A percentile compares a stretch with the other conserved stretches of the same genome.
These are phyloP conservation scores for Biston betularia DNA, from an alignment of 2,888 invertebrate genomes.

Conservation along the genomic window DNA sequence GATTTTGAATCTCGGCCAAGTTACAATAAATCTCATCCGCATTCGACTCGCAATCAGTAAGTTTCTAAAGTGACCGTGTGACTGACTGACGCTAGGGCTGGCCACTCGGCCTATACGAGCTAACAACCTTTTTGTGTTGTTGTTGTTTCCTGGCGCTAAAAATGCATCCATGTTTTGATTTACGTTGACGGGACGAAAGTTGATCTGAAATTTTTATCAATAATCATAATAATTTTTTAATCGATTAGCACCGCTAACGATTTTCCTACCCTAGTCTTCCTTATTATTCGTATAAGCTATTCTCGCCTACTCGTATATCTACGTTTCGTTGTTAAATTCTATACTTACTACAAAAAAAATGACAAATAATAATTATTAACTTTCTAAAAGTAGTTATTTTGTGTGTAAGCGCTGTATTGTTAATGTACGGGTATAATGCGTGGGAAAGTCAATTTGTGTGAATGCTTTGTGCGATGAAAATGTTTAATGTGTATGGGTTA, in stretches of 20 bases:
- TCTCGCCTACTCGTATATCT: slow-evolving; percentile 29
- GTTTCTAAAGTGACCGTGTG: no score
- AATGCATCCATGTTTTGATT: no score
- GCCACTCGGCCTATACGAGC: no score
- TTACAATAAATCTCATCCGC: no score
- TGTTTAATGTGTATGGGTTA: background rate
- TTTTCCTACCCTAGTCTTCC: slow-evolving; percentile 30
- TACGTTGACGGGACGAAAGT: no score
- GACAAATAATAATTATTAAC: slow-evolving; percentile 49
- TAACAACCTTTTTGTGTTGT: no score
- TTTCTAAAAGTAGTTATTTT: slow-evolving; percentile 44
- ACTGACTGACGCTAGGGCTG: no score
- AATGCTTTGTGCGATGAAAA: slow-evolving; percentile 15
- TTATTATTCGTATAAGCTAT: slow-evolving; percentile 11
- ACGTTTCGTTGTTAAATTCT: slow-evolving; percentile 35
- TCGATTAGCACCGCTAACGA: slow-evolving; percentile 13
- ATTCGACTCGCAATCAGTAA: no score
- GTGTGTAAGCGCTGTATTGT: slow-evolving; percentile 41
- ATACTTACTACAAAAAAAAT: slow-evolving; percentile 44
- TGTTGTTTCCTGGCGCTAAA: no score
- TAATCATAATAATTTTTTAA: background rate
- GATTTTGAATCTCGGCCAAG: no score
- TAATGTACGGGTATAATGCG: slow-evolving; percentile 12
- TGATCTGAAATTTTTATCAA: slow-evolving; percentile 4
- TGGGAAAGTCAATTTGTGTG: slow-evolving; percentile 10